Conservation (phyloP, 2,888 invertebrate genomes). For the Parnassius orleans region DNA sequence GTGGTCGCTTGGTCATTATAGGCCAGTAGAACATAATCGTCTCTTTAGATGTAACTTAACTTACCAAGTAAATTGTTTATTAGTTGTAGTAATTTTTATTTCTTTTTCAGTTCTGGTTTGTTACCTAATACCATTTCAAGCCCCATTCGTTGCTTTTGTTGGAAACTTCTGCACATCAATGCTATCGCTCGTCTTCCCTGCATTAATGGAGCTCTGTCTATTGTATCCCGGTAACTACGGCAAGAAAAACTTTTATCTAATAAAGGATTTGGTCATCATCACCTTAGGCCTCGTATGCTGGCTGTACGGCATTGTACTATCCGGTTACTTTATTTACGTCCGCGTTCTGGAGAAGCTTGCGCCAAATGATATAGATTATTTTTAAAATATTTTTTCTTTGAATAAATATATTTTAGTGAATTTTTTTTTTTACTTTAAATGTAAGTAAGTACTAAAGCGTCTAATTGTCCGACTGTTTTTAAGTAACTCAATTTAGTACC, state of each 20-base stretch:
- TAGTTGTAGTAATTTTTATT: too few relatives aligned
- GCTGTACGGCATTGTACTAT: background rate
- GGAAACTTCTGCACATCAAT: slow-evolving; percentile 49
- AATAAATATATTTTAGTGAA: background rate
- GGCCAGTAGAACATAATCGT: too few relatives aligned
- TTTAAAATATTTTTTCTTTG: background rate
- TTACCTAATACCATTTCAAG: slow-evolving; percentile 55
- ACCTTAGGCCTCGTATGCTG: background rate
- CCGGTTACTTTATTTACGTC: background rate
- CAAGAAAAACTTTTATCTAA: slow-evolving; percentile 38
- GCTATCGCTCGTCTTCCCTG: slow-evolving; percentile 52
- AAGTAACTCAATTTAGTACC: too few relatives aligned
- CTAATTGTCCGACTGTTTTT: too few relatives aligned
- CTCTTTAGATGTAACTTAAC: too few relatives aligned
- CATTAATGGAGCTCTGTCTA: slow-evolving; percentile 57
- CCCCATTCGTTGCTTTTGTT: slow-evolving; percentile 57
- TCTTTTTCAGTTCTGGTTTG: slow-evolving; percentile 51
- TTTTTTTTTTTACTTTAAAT: too few relatives aligned
- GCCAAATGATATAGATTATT: background rate
- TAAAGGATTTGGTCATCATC: slow-evolving; percentile 38
- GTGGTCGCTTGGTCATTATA: too few relatives aligned
- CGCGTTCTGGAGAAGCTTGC: background rate
- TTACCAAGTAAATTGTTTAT: too few relatives aligned
- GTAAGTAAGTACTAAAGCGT: too few relatives aligned
- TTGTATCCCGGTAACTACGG: slow-evolving; percentile 54